Percentiles rank a stretch among this genome's conserved stretches.
Evolutionary conservation across 2,888 invertebrate species (phyloP).

Genomic region (Ophioninae sp.): DNA sequence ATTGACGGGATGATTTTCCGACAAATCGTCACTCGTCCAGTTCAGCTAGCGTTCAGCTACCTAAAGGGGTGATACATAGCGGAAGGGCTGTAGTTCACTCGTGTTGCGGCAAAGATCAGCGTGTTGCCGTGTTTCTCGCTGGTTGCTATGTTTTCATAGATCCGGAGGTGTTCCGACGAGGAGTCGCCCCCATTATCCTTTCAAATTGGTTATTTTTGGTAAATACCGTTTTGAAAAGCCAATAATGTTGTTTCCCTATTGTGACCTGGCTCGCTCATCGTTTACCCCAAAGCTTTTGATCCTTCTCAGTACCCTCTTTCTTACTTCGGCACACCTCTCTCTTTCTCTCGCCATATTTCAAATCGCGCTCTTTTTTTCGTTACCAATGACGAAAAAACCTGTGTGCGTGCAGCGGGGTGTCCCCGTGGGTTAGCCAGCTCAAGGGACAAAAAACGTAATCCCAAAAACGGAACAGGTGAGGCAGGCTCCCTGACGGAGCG

Average conservation of each 20-base stretch:
- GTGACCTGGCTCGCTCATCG: conserved; percentile 63
- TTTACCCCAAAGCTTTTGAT: conserved; percentile 57
- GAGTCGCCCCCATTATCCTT: conserved; percentile 73
- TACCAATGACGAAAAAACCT: conserved; percentile 63
- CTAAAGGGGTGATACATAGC: conserved; percentile 3
- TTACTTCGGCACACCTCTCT: not conserved
- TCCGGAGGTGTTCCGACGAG: conserved; percentile 69
- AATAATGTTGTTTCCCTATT: conserved; percentile 80
- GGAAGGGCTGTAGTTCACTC: not conserved
- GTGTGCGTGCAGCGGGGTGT: conserved; percentile 69
- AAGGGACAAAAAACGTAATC: conserved; percentile 78
- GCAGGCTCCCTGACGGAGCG: conserved; percentile 61
- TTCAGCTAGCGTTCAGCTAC: not conserved
- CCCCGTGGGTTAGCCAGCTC: conserved; percentile 64
- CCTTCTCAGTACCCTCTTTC: conserved; percentile 61
- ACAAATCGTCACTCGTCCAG: not conserved
- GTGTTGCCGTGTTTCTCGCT: conserved; percentile 16
- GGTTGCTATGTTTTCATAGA: conserved; percentile 53
- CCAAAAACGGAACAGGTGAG: conserved; percentile 79
- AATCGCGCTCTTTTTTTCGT: conserved; percentile 62
- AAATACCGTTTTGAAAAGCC: conserved; percentile 81
- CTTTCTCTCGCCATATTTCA: conserved; percentile 39
- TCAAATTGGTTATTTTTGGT: conserved; percentile 81
- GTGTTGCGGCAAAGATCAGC: conserved; percentile 4
- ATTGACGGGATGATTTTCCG: not conserved